Conservation (phyloP, 2,113 vertebrate species). For the Erythrocebus patas region DNA sequence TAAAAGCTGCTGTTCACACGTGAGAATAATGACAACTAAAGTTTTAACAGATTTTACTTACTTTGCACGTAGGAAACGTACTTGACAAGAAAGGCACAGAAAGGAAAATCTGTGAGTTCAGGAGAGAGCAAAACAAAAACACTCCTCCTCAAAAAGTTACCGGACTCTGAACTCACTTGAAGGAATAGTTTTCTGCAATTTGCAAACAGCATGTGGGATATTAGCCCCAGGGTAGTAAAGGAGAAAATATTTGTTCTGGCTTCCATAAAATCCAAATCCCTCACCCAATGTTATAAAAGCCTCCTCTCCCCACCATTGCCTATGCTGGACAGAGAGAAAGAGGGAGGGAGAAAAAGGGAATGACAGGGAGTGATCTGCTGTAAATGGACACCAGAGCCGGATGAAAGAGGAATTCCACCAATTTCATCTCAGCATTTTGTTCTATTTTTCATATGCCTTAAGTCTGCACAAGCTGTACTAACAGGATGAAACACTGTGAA, state of each 20-base stretch:
- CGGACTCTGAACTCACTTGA: constrained; percentile 29
- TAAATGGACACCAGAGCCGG: not conserved
- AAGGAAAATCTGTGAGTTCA: constrained; percentile 41
- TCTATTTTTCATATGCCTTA: not conserved
- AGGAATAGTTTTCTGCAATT: not conserved
- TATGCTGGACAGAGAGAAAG: not conserved
- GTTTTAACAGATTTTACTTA: constrained; percentile 42
- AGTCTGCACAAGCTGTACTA: not conserved
- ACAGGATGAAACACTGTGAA: not conserved
- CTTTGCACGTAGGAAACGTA: not conserved
- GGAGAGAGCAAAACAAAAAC: constrained; percentile 9
- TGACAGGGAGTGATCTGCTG: not conserved
- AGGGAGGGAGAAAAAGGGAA: not conserved
- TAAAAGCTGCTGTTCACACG: constrained; percentile 30
- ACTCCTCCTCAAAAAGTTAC: constrained; percentile 29
- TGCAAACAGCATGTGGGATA: constrained; percentile 14
- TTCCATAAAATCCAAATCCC: not conserved
- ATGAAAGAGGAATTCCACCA: not conserved
- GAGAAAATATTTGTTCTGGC: constrained; percentile 42
- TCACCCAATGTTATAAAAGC: not conserved
- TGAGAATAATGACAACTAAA: not conserved
- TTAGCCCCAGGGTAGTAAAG: not conserved
- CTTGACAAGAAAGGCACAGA: constrained; percentile 25
- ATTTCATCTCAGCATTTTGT: not conserved
- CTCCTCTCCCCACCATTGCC: not conserved